A percentile compares a stretch with the other conserved stretches of the same genome.
Conservation (phyloP, 2,888 invertebrate species). For the Melieria picta region DNA sequence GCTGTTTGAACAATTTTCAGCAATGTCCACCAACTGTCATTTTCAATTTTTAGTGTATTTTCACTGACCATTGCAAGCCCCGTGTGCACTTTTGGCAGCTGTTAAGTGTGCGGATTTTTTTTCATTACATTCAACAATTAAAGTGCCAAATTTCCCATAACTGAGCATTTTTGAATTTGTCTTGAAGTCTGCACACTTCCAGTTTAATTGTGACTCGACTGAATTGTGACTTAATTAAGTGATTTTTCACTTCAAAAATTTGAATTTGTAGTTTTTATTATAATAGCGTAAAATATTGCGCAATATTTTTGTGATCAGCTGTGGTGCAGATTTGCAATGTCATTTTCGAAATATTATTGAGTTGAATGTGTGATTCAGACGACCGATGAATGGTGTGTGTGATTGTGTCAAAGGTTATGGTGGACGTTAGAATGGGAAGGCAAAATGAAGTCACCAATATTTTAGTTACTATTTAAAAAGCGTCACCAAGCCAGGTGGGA, state of each 20-base stretch:
- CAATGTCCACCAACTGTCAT: slow-evolving; percentile 22
- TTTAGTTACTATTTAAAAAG: too few relatives aligned
- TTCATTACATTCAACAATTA: background rate
- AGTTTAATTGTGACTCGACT: background rate
- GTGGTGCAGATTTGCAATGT: background rate
- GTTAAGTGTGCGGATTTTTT: background rate
- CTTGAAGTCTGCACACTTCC: background rate
- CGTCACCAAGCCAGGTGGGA: too few relatives aligned
- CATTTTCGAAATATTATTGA: background rate
- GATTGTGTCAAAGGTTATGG: too few relatives aligned
- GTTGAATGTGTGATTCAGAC: too few relatives aligned
- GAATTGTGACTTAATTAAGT: background rate
- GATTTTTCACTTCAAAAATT: background rate
- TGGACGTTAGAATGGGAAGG: too few relatives aligned
- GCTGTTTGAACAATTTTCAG: slow-evolving; percentile 7
- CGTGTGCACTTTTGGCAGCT: background rate
- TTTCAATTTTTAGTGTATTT: slow-evolving; percentile 1
- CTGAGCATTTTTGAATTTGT: too few relatives aligned
- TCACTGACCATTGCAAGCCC: background rate
- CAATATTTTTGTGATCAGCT: background rate
- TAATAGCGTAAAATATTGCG: too few relatives aligned
- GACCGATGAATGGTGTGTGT: too few relatives aligned
- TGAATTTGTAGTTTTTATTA: background rate
- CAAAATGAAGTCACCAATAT: too few relatives aligned
- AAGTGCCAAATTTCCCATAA: background rate